Base-by-base conservation (phyloP, 2,113 vertebrate species). In the Damaliscus lunatus region DNA sequence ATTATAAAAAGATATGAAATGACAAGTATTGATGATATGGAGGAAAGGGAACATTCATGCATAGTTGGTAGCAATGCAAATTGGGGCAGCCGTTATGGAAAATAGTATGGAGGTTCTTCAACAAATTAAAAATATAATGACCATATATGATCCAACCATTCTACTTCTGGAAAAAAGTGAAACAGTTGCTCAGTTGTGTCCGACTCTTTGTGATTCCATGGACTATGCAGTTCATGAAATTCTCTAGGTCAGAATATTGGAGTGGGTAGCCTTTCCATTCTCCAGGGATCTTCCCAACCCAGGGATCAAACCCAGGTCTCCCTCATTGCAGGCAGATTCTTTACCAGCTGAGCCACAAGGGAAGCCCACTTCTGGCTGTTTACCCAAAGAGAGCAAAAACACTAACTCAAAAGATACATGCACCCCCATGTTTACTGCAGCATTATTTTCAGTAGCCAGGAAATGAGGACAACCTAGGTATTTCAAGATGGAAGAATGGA, bases 1-100 rank as follows among this genome's bases (percentile, higher is more conserved):
- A 52, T 53, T 53, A 82, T 82, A 82, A 82, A n/a, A 82, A n/a
- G 31, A 82, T n/a, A 82, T 13, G 48, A 82, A 82, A 53, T 82
- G 80, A 82, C 3, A 53, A 53, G 31, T 82, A 50, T 13, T 82
- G 80, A 50, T n/a, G 31, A 23, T 53, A 33, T n/a, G 19, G 50
- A 53, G 31, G 50, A 82, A 82, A 82, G 48, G 31, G 48, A 53
- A 82, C 48, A 21, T 19, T 81, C 48, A n/a, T 82, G 48, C 17
- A n/a, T 12, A 82, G 31, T 13, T 82, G 48, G 80, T 23, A 48
- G 48, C 17, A 81, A 23, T 52, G 48, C 5, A 52, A 52, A 52
- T 19, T n/a, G 80, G 48, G 52, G 31, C 31, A n/a, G 17, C 31
- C 80, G 53, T 52, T n/a, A n/a, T 23, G 6, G 80, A 82, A 82